A percentile compares a stretch with the other conserved stretches of the same genome.
Conservation (phyloP, 2,113 vertebrate genomes). For the Sterrhoptilus dennistouni region DNA sequence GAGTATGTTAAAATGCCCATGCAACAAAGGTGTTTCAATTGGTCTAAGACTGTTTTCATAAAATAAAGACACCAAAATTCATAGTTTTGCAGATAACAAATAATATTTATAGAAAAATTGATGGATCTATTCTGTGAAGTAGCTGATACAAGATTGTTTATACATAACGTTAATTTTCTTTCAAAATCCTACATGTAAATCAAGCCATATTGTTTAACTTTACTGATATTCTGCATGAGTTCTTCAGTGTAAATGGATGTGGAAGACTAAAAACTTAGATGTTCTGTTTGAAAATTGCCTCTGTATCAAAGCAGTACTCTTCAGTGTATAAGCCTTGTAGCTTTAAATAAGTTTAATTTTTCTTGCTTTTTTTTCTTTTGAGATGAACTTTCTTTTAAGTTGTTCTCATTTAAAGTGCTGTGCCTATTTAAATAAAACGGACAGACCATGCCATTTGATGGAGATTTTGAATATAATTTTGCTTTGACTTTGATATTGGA, state of each 20-base stretch:
- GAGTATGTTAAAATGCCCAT: neutral
- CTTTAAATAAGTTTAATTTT: neutral
- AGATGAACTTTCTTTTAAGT: neutral
- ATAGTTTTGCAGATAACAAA: neutral
- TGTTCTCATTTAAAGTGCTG: neutral
- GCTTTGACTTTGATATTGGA: neutral
- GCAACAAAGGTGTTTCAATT: neutral
- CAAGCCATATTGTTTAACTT: neutral
- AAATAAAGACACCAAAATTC: neutral
- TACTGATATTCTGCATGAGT: neutral
- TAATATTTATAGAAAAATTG: neutral
- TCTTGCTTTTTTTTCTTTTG: neutral
- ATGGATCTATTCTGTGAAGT: neutral
- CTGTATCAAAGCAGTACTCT: neutral
- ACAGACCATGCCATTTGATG: neutral
- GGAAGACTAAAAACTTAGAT: neutral
- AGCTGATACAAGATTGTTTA: neutral
- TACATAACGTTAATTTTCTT: neutral
- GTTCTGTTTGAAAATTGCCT: neutral
- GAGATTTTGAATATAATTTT: neutral
- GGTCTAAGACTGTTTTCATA: neutral
- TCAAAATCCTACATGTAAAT: neutral
- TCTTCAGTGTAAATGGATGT: neutral
- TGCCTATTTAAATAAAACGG: neutral
- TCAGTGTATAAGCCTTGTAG: neutral